Percentiles rank a stretch among this genome's conserved stretches.
These are phyloP conservation scores for Amphibalanus amphitrite DNA, from an alignment of 1,140 invertebrate genomes.

Conservation along the genomic window DNA sequence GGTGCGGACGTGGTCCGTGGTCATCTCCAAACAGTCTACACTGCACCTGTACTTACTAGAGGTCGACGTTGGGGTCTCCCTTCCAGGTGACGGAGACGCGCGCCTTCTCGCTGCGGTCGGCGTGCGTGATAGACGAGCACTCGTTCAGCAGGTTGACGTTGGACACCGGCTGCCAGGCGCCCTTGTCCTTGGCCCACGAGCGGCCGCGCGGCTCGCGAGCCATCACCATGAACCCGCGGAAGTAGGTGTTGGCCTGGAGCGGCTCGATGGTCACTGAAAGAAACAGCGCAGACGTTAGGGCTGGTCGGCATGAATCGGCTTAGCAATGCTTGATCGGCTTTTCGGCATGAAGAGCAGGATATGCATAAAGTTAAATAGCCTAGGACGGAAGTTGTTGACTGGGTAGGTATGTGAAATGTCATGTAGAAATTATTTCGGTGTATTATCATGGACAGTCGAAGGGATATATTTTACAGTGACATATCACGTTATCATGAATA, in stretches of 20 bases:
- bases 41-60: background rate
- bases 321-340: too few relatives aligned
- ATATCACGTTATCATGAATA: too few relatives aligned
- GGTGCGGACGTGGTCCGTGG: too few relatives aligned
- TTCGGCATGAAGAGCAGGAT: too few relatives aligned
- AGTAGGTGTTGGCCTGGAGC: constrained; percentile 31
- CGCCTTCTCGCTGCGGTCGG: constrained; percentile 28
- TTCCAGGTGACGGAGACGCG: background rate
- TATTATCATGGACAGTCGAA: too few relatives aligned
- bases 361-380: too few relatives aligned
- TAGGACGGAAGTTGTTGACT: too few relatives aligned
- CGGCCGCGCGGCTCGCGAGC: constrained; percentile 38
- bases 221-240: constrained; percentile 63
- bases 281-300: background rate
- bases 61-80: background rate
- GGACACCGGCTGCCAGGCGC: constrained; percentile 44
- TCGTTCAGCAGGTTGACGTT: constrained; percentile 54
- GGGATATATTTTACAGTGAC: too few relatives aligned
- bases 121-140: constrained; percentile 58
- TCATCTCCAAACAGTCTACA: too few relatives aligned
- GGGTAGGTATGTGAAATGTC: too few relatives aligned
- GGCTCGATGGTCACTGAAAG: constrained; percentile 37
- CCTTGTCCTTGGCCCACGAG: constrained; percentile 42
- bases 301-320: too few relatives aligned
- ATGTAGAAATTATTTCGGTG: too few relatives aligned